Conservation (phyloP, 2,113 vertebrate genomes). For the Leptobrachium ailaonicum region DNA sequence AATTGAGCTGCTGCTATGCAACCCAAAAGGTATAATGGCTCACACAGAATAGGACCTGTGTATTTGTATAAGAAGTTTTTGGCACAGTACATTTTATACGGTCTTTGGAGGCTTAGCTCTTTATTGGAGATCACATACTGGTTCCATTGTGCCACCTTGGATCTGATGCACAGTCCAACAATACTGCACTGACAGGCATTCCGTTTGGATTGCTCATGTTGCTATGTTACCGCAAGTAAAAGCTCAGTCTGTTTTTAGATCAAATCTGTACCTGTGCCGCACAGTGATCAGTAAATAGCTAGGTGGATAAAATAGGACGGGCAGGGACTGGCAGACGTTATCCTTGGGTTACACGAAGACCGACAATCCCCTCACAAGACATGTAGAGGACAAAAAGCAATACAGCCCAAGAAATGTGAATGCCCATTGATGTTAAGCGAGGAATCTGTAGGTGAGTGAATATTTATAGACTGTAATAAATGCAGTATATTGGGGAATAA, state of each 20-base stretch:
- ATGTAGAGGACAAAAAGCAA: neutral
- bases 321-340: conserved; percentile 6
- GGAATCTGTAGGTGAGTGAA: neutral
- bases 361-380: neutral
- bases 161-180: no score
- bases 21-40: no score
- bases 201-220: no score
- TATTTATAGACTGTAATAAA: neutral
- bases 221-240: no score
- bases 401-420: neutral
- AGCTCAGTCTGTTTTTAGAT: neutral
- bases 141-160: no score
- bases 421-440: neutral
- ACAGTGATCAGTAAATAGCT: conserved; percentile 9
- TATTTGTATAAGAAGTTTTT: no score
- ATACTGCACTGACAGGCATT: no score
- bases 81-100: no score
- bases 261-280: conserved; percentile 7
- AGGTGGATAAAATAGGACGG: neutral
- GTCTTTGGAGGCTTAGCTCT: no score
- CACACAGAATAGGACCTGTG: no score
- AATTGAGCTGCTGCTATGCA: no score
- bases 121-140: no score
- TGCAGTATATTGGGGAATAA: neutral
- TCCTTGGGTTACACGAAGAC: neutral